Percentiles rank a stretch among this genome's conserved stretches.
These are phyloP conservation scores for Drosophila silvestris DNA, from an alignment of 2,888 invertebrate genomes.

Conservation along the genomic window DNA sequence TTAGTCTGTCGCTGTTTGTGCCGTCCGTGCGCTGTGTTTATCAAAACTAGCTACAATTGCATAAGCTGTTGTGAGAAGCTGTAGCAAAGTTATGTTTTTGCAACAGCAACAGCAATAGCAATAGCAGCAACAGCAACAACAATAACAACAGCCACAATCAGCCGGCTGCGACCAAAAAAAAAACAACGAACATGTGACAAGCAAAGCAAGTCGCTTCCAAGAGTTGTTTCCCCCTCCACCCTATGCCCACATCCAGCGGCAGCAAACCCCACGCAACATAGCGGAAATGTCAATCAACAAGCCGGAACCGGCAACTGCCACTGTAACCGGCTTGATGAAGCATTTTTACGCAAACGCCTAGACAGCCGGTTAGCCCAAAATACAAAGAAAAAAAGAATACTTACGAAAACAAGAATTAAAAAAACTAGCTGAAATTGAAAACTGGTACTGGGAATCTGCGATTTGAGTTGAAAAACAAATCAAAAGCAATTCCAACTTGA, in stretches of 20 bases:
- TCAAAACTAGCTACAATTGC: constrained; percentile 60
- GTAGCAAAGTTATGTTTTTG: constrained; percentile 33
- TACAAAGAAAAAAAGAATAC: background rate
- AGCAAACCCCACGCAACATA: constrained; percentile 1
- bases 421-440: background rate
- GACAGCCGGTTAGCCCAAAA: constrained; percentile 34
- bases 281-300: constrained; percentile 78
- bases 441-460: background rate
- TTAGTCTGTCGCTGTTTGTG: constrained; percentile 9
- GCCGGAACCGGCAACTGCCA: constrained; percentile 74
- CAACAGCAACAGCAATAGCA: constrained; percentile 15
- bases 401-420: constrained; percentile 2
- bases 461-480: background rate
- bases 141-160: constrained; percentile 18
- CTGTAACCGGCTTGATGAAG: constrained; percentile 73
- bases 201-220: constrained; percentile 2
- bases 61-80: constrained; percentile 49
- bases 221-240: background rate
- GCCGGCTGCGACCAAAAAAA: constrained; percentile 30
- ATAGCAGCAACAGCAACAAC: constrained; percentile 13
- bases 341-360: constrained; percentile 43
- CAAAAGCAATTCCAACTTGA: background rate
- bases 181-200: constrained; percentile 50
- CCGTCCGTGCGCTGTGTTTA: constrained; percentile 44
- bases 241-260: background rate